These are phyloP conservation scores for Heliconius eleuchia DNA, from an alignment of 1,140 invertebrate genomes.

Conservation along the genomic window DNA sequence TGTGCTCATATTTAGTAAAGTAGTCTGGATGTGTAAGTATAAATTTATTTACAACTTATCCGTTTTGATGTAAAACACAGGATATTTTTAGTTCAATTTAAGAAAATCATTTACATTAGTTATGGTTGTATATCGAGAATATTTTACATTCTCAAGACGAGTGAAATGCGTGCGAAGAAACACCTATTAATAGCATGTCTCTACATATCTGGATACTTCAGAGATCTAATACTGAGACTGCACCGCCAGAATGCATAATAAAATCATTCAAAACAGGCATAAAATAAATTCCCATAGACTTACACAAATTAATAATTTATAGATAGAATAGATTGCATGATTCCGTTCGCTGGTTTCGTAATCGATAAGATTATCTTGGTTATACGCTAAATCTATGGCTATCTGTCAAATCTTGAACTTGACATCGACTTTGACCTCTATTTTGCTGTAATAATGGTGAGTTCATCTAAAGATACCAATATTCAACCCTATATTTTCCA, in stretches of 20 bases:
- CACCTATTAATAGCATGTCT: constrained; percentile 12
- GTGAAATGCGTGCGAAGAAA: constrained; percentile 15
- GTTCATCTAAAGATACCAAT: background rate
- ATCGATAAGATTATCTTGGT: constrained; percentile 26
- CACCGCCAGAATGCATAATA: background rate
- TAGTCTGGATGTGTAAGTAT: background rate
- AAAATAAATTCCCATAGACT: constrained; percentile 19
- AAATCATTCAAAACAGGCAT: constrained; percentile 14
- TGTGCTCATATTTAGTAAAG: background rate
- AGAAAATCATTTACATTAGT: background rate
- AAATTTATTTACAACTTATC: background rate
- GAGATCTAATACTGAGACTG: constrained; percentile 4
- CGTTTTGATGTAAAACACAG: background rate
- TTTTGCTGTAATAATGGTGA: background rate
- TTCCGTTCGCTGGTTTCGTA: background rate
- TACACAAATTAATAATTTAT: constrained; percentile 27
- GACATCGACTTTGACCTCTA: constrained; percentile 27
- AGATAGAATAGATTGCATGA: background rate
- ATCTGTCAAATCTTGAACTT: constrained; percentile 32
- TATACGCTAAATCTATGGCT: constrained; percentile 25
- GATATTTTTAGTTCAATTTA: background rate
- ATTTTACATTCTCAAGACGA: background rate
- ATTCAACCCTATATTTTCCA: background rate
- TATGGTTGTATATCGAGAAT: constrained; percentile 10
- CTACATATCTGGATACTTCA: constrained; percentile 18